Conservation (phyloP, 2,888 invertebrate genomes). For the Anaspis maculata region DNA sequence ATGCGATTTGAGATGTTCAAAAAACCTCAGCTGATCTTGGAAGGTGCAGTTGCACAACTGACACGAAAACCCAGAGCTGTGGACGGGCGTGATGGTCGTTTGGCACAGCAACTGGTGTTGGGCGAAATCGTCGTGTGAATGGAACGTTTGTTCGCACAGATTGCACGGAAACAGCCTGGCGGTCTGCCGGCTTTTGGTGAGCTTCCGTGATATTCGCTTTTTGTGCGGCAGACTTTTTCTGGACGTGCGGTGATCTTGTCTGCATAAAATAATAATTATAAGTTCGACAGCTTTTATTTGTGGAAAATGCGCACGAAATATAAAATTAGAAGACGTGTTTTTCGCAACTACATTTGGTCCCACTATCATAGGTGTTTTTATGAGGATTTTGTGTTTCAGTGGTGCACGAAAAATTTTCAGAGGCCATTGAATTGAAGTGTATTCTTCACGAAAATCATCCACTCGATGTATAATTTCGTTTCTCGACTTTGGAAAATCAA, state of each 20-base stretch:
- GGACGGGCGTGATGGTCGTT: slow-evolving; percentile 36
- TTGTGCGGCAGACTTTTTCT: slow-evolving; percentile 77
- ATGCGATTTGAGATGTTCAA: slow-evolving; percentile 74
- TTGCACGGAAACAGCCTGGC: slow-evolving; percentile 40
- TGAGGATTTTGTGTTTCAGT: no score
- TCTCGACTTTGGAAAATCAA: no score
- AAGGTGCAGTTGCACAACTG: slow-evolving; percentile 72
- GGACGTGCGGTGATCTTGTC: slow-evolving; percentile 33
- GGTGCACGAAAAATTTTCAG: no score
- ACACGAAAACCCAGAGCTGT: slow-evolving; percentile 55
- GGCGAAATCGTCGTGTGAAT: slow-evolving; percentile 37
- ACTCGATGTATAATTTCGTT: no score
- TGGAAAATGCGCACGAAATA: no score
- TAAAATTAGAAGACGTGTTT: slow-evolving; percentile 22
- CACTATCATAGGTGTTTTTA: no score
- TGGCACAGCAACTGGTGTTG: slow-evolving; percentile 46
- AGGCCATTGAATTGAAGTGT: no score
- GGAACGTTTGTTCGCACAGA: slow-evolving; percentile 43
- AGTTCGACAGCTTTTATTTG: no score
- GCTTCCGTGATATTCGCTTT: slow-evolving; percentile 72
- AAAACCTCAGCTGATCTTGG: slow-evolving; percentile 73
- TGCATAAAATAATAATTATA: no score
- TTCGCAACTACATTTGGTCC: no score
- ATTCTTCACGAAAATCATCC: no score
- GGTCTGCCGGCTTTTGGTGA: slow-evolving; percentile 51